phyloP scores from a whole-genome alignment of 1,140 invertebrate genomes.

The Drosophila subpulchrella region DNA sequence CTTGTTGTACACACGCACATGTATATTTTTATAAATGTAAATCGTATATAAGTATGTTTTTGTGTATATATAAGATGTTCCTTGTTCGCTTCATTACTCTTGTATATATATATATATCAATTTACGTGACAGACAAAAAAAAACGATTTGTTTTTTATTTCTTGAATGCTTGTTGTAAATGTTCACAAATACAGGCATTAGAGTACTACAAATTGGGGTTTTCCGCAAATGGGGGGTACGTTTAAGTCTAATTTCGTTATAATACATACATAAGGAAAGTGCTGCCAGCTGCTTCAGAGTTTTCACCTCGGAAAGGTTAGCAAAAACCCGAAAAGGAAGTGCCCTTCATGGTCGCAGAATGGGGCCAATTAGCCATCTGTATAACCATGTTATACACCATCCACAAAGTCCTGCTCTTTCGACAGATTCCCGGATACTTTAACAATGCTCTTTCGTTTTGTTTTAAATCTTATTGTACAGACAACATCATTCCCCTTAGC shows the following conservation, averaged over 20 bases:
- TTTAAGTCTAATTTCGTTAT: constrained; percentile 20
- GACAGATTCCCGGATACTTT: background rate
- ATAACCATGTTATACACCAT: background rate
- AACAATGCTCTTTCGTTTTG: constrained; percentile 10
- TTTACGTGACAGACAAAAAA: constrained; percentile 21
- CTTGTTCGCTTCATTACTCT: constrained; percentile 11
- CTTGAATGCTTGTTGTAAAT: constrained; percentile 33
- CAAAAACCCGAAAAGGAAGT: background rate
- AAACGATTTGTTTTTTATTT: constrained; percentile 23
- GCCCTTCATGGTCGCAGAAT: background rate
- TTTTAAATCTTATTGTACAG: constrained; percentile 37
- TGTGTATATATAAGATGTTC: constrained; percentile 41
- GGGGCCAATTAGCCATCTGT: background rate
- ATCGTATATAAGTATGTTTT: constrained; percentile 61
- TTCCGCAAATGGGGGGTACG: constrained; percentile 6
- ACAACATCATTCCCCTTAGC: constrained; percentile 29
- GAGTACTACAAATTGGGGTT: constrained; percentile 17
- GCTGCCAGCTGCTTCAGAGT: constrained; percentile 38
- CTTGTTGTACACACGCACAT: constrained; percentile 17
- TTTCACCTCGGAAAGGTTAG: background rate
- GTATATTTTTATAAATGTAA: constrained; percentile 46
- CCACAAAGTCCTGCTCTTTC: background rate
- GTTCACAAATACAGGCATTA: constrained; percentile 33
- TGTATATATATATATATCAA: constrained; percentile 21
- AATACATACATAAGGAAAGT: constrained; percentile 63